These are phyloP conservation scores for Synchiropus splendidus DNA, from an alignment of 2,113 vertebrate genomes.

Conservation along the genomic window DNA sequence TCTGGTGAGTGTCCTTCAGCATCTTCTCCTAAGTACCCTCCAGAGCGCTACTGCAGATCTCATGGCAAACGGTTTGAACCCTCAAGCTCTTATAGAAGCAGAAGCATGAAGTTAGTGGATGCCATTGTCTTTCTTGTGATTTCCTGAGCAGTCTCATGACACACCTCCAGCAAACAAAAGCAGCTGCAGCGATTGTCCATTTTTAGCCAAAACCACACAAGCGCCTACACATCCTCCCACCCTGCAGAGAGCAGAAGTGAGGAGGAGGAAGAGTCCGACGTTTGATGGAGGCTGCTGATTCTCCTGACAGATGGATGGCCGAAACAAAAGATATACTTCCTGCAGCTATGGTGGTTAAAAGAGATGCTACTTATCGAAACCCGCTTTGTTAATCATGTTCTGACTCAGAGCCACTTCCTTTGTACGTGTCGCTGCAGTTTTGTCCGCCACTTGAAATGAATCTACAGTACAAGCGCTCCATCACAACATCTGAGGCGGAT, in stretches of 20 bases:
- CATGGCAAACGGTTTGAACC: no score
- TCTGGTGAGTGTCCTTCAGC: no score
- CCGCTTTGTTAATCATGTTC: slow-evolving; percentile 8
- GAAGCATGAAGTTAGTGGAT: no score
- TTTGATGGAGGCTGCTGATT: slow-evolving; percentile 3
- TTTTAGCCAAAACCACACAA: slow-evolving; percentile 14
- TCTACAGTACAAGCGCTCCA: no score
- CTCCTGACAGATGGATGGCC: slow-evolving; percentile 6
- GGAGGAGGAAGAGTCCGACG: slow-evolving; percentile 3
- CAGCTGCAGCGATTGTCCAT: slow-evolving; percentile 6
- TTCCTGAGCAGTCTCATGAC: not conserved
- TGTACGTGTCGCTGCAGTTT: not conserved
- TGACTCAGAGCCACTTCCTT: slow-evolving; percentile 28
- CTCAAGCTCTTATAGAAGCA: no score
- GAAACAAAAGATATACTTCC: slow-evolving; percentile 7
- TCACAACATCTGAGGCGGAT: no score
- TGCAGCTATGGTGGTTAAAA: slow-evolving; percentile 25
- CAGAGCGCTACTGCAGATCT: no score
- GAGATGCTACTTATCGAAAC: slow-evolving; percentile 28
- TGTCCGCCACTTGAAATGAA: no score
- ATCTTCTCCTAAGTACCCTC: no score
- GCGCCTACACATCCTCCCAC: slow-evolving; percentile 28
- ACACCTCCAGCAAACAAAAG: slow-evolving; percentile 7
- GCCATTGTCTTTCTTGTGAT: no score
- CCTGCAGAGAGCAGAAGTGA: slow-evolving; percentile 5